Conservation (phyloP, 2,797 vertebrate species). For the Atherinosoma microstoma region DNA sequence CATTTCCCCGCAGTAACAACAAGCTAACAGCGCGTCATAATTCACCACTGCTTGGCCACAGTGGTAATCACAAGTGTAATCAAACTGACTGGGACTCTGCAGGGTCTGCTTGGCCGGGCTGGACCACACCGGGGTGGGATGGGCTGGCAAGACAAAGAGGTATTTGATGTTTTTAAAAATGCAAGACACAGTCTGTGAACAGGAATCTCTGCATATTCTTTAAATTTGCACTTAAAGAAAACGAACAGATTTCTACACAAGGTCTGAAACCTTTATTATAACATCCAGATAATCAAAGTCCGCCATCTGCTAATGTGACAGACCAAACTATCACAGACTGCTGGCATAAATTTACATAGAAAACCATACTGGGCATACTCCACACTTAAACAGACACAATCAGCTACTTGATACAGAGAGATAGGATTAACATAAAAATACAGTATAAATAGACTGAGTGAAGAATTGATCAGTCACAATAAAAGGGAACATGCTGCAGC, state of each 20-base stretch:
- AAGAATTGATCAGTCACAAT: slow-evolving; percentile 18
- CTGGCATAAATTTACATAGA: slow-evolving; percentile 30
- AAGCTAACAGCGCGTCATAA: slow-evolving; percentile 68
- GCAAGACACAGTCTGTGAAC: slow-evolving; percentile 3
- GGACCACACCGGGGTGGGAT: slow-evolving; percentile 9
- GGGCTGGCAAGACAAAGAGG: slow-evolving; percentile 1
- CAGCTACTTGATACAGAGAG: neutral
- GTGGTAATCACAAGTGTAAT: slow-evolving; percentile 78
- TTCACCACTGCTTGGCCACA: slow-evolving; percentile 61
- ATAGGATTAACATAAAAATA: slow-evolving; percentile 12
- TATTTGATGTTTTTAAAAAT: slow-evolving; percentile 37
- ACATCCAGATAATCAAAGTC: slow-evolving; percentile 1
- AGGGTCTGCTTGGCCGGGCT: slow-evolving; percentile 37
- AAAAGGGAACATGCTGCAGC: slow-evolving; percentile 1
- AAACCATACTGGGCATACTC: slow-evolving; percentile 9
- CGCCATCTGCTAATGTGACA: slow-evolving; percentile 8
- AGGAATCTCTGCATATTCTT: slow-evolving; percentile 3
- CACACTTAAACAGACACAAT: slow-evolving; percentile 5
- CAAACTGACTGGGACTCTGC: slow-evolving; percentile 60
- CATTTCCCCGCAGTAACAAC: slow-evolving; percentile 61
- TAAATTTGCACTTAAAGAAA: slow-evolving; percentile 11
- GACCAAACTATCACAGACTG: slow-evolving; percentile 41
- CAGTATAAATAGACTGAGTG: slow-evolving; percentile 2
- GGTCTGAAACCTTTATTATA: slow-evolving; percentile 13
- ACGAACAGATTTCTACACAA: slow-evolving; percentile 9